Evolutionary conservation across 2,797 vertebrate species (phyloP).

Genomic region (Poecilia gillii): DNA sequence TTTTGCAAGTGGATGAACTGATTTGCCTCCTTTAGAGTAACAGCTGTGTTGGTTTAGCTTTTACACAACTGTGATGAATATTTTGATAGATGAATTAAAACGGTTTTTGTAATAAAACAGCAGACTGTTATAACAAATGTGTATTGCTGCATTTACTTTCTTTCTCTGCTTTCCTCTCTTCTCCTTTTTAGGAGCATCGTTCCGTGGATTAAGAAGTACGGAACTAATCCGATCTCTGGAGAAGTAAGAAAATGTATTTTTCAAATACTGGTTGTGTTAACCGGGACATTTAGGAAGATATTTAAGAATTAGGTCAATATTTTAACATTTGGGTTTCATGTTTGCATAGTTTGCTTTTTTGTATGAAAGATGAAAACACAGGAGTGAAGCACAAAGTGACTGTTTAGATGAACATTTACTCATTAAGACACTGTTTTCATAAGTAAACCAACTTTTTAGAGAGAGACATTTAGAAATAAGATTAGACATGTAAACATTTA

Average conservation of each 20-base stretch:
- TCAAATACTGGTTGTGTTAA: background rate
- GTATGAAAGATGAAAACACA: background rate
- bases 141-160: background rate
- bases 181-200: conserved; percentile 88
- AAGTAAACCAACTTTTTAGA: no score
- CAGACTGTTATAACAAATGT: background rate
- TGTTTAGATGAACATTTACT: background rate
- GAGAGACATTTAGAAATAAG: no score
- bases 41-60: background rate
- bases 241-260: conserved; percentile 80
- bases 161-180: background rate
- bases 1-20: background rate
- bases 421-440: no score
- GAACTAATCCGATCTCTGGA: conserved; percentile 92
- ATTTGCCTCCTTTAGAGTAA: background rate
- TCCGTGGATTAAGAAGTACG: conserved; percentile 97
- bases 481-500: background rate
- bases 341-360: background rate
- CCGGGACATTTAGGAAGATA: background rate
- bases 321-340: background rate
- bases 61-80: background rate
- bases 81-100: background rate
- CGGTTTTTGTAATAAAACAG: background rate
- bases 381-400: background rate
- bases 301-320: background rate